These are phyloP conservation scores for Cynaeus angustus DNA, from an alignment of 2,888 invertebrate genomes.

Conservation along the genomic window DNA sequence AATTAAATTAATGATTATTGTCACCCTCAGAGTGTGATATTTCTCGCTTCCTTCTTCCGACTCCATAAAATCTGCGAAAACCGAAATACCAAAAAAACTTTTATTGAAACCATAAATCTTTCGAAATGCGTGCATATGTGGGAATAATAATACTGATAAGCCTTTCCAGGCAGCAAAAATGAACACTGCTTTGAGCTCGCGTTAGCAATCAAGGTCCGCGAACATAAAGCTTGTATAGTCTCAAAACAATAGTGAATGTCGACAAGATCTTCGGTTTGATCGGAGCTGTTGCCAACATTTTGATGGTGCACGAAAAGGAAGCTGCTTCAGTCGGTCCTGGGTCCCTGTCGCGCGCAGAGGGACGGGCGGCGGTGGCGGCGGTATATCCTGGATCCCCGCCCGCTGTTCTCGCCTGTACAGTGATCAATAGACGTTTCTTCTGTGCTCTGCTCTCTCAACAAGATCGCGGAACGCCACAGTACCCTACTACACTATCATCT, in stretches of 20 bases:
- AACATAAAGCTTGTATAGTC: slow-evolving; percentile 17
- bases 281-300: slow-evolving; percentile 41
- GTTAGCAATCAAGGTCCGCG: slow-evolving; percentile 22
- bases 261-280: slow-evolving; percentile 40
- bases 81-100: neutral
- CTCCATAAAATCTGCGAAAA: neutral
- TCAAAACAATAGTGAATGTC: slow-evolving; percentile 32
- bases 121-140: neutral
- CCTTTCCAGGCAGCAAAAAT: neutral
- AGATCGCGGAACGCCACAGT: slow-evolving; percentile 50
- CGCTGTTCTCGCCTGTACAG: slow-evolving; percentile 64
- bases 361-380: slow-evolving; percentile 60
- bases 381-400: slow-evolving; percentile 63
- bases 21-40: too few relatives aligned
- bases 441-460: slow-evolving; percentile 58
- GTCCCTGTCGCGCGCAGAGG: slow-evolving; percentile 56
- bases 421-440: slow-evolving; percentile 64
- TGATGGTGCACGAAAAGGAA: slow-evolving; percentile 26
- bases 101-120: slow-evolving; percentile 2
- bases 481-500: slow-evolving; percentile 38
- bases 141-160: slow-evolving; percentile 11
- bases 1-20: too few relatives aligned
- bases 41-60: neutral
- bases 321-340: slow-evolving; percentile 52
- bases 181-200: slow-evolving; percentile 31